Base-by-base conservation (phyloP, 2,888 invertebrate genomes). In the Latrodectus hesperus region DNA sequence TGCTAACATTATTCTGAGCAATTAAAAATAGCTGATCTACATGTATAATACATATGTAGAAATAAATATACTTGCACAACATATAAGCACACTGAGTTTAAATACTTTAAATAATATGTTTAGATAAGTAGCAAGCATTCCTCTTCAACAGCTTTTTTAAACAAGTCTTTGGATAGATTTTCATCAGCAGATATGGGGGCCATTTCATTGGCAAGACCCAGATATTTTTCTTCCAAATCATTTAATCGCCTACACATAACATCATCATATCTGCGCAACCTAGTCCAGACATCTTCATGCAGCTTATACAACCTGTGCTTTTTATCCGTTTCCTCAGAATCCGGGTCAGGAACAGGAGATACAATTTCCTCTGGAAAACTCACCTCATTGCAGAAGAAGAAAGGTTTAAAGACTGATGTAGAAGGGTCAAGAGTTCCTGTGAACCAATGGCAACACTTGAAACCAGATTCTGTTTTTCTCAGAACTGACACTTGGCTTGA, bases 371-470 rank as follows among this genome's bases (percentile, higher is more conserved):
- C 93, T 0, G 96, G 96, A 80, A 95, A 94, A 81, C 93, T 92
- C 4, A 94, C 94, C 90, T 94, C 94, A 3, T 94, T 94, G 22
- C 95, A 94, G 90, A 93, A 93, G 78, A 93, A 91, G 88, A 96
- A 96, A 5, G 96, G 96, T 92, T 96, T 96, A 92, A 95, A 96
- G 52, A 95, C 95, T 1, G 96, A 96, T 89, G 94, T 93, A 80
- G 93, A 93, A 1, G 96, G 95, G 92, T 96, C 95, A 0, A 96
- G 96, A 0, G 96, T 96, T 0, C 94, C 96, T 0, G 96, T 96
- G 91, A 96, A 96, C 96, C 96, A 96, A 92, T 96, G 96, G 74
- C 95, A 94, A 90, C 94, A 94, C 9, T 95, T 94, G 67, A 93
- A 93, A 10, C 91, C 89, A 65, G 91, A 90, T 10, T 89, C 91